Conservation (phyloP, 1,140 invertebrate genomes). For the Zaprionus ornatus region DNA sequence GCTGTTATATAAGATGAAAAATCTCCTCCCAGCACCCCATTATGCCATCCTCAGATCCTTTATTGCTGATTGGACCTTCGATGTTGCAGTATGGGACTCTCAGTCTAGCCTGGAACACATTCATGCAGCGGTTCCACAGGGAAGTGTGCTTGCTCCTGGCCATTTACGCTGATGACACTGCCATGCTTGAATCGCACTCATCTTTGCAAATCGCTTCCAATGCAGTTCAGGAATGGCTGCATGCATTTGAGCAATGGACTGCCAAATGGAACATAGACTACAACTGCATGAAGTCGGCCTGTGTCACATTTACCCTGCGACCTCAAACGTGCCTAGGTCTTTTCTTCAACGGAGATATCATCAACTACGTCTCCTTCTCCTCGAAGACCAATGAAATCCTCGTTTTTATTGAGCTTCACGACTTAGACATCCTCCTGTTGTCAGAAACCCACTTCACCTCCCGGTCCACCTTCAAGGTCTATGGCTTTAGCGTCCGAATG, state of each 20-base stretch:
- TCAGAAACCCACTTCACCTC: neutral
- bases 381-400: constrained; percentile 2
- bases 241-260: no score
- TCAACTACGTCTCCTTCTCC: neutral
- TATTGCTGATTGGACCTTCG: neutral
- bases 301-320: no score
- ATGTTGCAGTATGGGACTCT: neutral
- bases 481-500: neutral
- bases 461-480: neutral
- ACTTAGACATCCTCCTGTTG: neutral
- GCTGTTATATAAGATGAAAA: neutral
- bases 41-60: neutral
- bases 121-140: neutral
- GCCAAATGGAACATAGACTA: no score
- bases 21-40: neutral
- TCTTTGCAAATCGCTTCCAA: no score
- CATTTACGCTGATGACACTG: no score
- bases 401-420: neutral
- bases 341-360: neutral
- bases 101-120: neutral
- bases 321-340: no score
- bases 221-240: no score
- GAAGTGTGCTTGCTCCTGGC: constrained; percentile 1
- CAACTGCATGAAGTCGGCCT: no score
- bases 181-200: no score